phyloP scores from a whole-genome alignment of 2,113 vertebrate genomes.

The Tympanuchus pallidicinctus region DNA sequence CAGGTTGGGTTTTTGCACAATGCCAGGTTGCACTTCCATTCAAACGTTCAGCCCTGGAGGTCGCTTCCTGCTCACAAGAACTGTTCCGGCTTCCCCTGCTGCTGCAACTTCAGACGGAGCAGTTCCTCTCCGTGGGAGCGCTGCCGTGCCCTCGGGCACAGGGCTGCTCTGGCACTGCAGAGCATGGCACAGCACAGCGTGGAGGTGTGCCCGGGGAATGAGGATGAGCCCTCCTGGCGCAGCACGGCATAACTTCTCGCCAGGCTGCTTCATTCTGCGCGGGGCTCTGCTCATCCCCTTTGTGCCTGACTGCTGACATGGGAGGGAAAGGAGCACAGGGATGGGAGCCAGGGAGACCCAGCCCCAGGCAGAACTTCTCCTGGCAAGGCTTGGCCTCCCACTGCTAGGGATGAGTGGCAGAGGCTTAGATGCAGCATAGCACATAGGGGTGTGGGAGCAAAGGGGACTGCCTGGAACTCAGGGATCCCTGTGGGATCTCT shows the following conservation, averaged over 20 bases:
- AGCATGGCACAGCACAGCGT: background rate
- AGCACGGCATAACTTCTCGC: background rate
- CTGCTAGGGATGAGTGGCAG: background rate
- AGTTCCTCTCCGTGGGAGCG: background rate
- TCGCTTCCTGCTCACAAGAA: conserved; percentile 34
- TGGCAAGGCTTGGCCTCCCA: background rate
- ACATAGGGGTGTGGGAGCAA: conserved; percentile 8
- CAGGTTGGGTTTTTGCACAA: conserved; percentile 25
- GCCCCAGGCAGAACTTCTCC: background rate
- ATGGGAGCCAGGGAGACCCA: background rate
- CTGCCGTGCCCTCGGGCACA: background rate
- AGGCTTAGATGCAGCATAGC: background rate
- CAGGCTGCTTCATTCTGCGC: conserved; percentile 11
- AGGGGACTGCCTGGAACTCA: conserved; percentile 54
- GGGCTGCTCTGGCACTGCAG: background rate
- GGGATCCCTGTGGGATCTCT: conserved; percentile 30
- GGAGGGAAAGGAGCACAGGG: conserved; percentile 7
- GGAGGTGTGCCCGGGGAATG: background rate
- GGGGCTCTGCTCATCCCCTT: conserved; percentile 43
- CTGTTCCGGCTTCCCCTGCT: background rate
- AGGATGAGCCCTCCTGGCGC: background rate
- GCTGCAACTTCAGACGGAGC: background rate
- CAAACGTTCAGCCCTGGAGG: conserved; percentile 23
- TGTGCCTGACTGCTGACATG: background rate
- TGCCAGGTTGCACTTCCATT: conserved; percentile 51